Evolutionary conservation across 2,113 vertebrate genomes (phyloP).

Genomic region (Zosterops lateralis): DNA sequence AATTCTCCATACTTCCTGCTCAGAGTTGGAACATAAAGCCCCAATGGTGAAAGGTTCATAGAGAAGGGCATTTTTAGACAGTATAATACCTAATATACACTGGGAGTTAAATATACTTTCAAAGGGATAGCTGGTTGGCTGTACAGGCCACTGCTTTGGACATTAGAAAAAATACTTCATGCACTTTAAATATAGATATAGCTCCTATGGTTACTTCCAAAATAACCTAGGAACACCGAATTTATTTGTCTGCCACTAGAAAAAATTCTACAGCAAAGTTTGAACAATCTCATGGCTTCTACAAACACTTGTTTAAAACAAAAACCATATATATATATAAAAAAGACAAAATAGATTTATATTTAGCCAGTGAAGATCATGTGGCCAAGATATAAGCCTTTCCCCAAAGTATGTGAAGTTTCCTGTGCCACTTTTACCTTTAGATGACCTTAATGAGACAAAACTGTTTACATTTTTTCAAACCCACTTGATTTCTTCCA

Average conservation of each 20-base stretch:
- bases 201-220: neutral
- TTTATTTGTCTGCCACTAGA: neutral
- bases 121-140: neutral
- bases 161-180: neutral
- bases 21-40: neutral
- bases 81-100: neutral
- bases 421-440: neutral
- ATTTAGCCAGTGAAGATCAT: neutral
- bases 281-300: neutral
- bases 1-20: neutral
- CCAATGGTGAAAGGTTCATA: neutral
- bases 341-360: too few relatives aligned
- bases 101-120: neutral
- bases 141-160: neutral
- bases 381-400: neutral
- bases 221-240: neutral
- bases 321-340: neutral
- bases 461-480: slow-evolving; percentile 17
- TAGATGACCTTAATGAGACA: neutral
- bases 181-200: neutral
- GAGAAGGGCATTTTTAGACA: neutral
- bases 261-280: neutral
- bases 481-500: neutral
- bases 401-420: neutral
- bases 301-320: neutral